phyloP scores from a whole-genome alignment of 1,140 invertebrate species.

The Nomia melanderi region DNA sequence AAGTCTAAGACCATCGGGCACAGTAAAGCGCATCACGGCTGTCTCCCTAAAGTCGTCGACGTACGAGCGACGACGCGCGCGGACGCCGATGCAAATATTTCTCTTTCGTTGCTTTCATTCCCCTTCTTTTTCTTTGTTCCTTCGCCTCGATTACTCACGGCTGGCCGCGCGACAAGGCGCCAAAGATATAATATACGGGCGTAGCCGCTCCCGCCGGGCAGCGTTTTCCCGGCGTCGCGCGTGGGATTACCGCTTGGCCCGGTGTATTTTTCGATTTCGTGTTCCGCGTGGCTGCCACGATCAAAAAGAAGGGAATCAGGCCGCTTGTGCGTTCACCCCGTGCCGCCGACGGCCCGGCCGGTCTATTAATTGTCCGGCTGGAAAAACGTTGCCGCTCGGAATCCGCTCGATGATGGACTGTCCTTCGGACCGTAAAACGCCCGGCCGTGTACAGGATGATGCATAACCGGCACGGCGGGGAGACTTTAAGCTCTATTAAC shows the following conservation, averaged over 20 bases:
- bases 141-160: neutral
- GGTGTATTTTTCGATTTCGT: slow-evolving; percentile 15
- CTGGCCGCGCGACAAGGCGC: neutral
- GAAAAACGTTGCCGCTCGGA: neutral
- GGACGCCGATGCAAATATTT: slow-evolving; percentile 24
- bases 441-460: neutral
- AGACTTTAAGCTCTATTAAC: too few relatives aligned
- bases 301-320: slow-evolving; percentile 27
- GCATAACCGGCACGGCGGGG: too few relatives aligned
- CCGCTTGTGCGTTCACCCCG: slow-evolving; percentile 30
- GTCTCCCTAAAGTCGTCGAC: slow-evolving; percentile 35
- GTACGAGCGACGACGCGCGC: slow-evolving; percentile 19
- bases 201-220: neutral
- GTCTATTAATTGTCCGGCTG: slow-evolving; percentile 1
- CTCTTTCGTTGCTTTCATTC: neutral
- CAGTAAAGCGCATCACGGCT: neutral
- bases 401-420: neutral
- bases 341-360: too few relatives aligned
- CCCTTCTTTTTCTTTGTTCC: neutral
- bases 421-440: neutral
- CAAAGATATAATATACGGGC: slow-evolving; percentile 13
- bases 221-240: neutral
- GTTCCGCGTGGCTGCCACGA: neutral
- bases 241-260: neutral
- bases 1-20: slow-evolving; percentile 8